Evolutionary conservation across 2,888 invertebrate genomes (phyloP), one percentile per base, ranked within the genome.

Genomic region (Rhagophthalmus giganteus): DNA sequence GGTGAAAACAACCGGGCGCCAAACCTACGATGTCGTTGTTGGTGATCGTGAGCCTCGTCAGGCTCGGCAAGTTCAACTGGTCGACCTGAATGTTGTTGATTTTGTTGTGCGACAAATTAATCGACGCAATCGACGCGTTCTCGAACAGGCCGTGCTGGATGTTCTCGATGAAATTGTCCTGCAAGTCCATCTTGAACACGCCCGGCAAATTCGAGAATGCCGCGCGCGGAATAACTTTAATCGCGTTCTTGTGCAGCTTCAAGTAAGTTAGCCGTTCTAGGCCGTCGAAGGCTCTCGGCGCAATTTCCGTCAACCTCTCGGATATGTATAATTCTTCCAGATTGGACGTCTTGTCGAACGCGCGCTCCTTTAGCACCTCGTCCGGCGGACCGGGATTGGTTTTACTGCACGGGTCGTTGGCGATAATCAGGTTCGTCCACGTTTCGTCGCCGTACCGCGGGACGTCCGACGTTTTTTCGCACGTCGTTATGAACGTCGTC

Each of bases 261-360:
- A 58, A 27, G 15, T 50, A 55, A 4, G 44, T 38, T 20, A 58
- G 24, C 15, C 50, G 34, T 6, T 42, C 14, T 20, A 58, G 35
- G n/a, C 41, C 42, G 15, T 39, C 7, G 13, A 58, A 55, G 12
- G 53, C 38, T 7, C 42, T 39, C 13, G 53, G 24, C 26, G 55
- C 34, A 15, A 55, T 40, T 16, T 42, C 34, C 1, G 20, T 39
- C 7, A 49, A 2, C 13, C 40, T 55, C 20, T 45, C 45, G 2
- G 48, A 25, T 4, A 58, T 55, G 35, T 50, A 53, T 24, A 58
- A 12, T 40, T 58, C 53, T 34, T 55, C 53, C 7, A 58, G 8
- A 12, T 53, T 44, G 6, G 42, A 38, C 2, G 44, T 31, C 20
- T 47, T 44, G 2, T 14, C 14, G 28, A 58, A 58, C 6, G 47